Percentiles rank a stretch among this genome's conserved stretches.
Evolutionary conservation across 2,113 vertebrate species (phyloP).

Genomic region (Zosterops lateralis): DNA sequence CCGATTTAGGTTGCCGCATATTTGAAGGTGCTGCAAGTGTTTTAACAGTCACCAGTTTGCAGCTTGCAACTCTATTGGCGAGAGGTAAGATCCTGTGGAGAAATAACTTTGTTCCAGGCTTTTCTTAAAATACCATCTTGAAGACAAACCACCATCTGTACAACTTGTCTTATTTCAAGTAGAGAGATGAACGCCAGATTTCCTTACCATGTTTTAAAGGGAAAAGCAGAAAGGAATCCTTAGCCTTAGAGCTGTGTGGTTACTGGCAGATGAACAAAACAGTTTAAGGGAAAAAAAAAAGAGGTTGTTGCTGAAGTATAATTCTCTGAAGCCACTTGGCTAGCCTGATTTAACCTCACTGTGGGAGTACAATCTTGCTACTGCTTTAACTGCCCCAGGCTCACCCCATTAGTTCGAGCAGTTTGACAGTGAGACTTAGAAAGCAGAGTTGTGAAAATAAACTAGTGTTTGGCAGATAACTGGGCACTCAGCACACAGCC

Average conservation of each 20-base stretch:
- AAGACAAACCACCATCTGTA: slow-evolving; percentile 57
- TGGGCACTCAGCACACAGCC: not conserved
- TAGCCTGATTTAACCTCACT: slow-evolving; percentile 43
- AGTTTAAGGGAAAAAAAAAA: not conserved
- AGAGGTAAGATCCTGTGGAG: slow-evolving; percentile 41
- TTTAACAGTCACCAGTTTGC: slow-evolving; percentile 9
- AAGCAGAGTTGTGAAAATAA: not conserved
- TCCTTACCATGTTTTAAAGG: slow-evolving; percentile 51
- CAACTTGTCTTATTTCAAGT: slow-evolving; percentile 43
- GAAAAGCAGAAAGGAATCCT: slow-evolving; percentile 43
- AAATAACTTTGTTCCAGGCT: slow-evolving; percentile 36
- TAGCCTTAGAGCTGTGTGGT: slow-evolving; percentile 33
- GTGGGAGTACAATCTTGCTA: slow-evolving; percentile 25
- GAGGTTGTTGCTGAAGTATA: slow-evolving; percentile 26
- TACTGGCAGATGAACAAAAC: slow-evolving; percentile 56
- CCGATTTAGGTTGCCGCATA: not conserved
- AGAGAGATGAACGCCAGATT: slow-evolving; percentile 37
- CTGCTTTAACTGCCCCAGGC: slow-evolving; percentile 41
- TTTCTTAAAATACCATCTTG: slow-evolving; percentile 63
- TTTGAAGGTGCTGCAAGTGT: not conserved
- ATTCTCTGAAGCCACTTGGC: slow-evolving; percentile 35
- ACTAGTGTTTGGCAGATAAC: not conserved
- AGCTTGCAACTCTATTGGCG: not conserved
- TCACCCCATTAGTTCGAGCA: slow-evolving; percentile 16
- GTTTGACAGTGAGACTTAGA: slow-evolving; percentile 2